Evolutionary conservation across 2,797 vertebrate genomes (phyloP), one percentile per base, ranked within the genome.

Genomic region (Masticophis lateralis): DNA sequence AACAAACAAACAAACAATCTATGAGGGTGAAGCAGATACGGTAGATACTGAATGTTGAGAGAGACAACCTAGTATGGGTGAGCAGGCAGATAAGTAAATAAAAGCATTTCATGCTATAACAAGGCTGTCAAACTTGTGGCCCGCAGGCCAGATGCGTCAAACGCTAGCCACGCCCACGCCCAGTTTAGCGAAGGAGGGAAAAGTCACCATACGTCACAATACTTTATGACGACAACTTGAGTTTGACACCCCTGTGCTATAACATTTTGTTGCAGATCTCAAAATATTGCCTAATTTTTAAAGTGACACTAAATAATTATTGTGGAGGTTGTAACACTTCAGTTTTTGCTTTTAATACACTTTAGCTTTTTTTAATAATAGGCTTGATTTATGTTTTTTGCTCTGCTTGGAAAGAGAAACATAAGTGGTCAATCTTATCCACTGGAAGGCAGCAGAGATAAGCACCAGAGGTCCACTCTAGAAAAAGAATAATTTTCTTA

Each of bases 401-500:
- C 43, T 59, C 37, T 28, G 57, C 51, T 59, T 95, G 86, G 87
- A 93, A 10, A 2, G 51, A n/a, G 60, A 86, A 56, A 25, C 61
- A 93, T 95, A 91, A 91, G 32, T 74, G 59, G 92, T 6, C 47
- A 87, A 1, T 9, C 61, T 86, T 92, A 1, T 60, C 51, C 28
- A 28, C 63, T 22, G n/a, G 28, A 91, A 91, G 90, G 88, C 92
- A 93, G 90, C 92, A 14, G 86, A 92, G 88, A 89, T 93, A 89
- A 66, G 91, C 1, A 0, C 11, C 69, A 89, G 90, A 83, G 56
- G 14, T 51, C 47, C 47, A 14, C 20, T 74, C 32, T n/a, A 61
- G 57, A 89, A 53, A 89, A 13, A 28, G 91, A 94, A 53, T 91
- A 86, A 93, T 69, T 83, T 96, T 95, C 43, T 91, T 91, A 93